Evolutionary conservation across 2,113 vertebrate species (phyloP).

Genomic region (Ctenodactylus gundi): DNA sequence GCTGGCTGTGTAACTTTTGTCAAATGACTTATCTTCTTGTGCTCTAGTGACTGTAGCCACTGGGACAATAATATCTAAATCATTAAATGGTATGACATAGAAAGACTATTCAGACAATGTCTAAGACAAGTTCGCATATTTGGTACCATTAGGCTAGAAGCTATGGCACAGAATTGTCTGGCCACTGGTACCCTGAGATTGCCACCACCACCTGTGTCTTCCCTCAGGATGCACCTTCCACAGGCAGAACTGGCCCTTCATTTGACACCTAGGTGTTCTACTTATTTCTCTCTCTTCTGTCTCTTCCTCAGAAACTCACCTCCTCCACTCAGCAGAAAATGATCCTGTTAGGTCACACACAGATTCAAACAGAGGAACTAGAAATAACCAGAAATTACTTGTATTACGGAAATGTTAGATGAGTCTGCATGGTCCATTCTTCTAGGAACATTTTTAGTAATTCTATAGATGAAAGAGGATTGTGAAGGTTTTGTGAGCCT

Average conservation of each 20-base stretch:
- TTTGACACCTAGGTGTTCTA: not conserved
- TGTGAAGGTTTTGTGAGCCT: conserved; percentile 62
- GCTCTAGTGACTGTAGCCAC: not conserved
- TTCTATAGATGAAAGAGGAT: conserved; percentile 67
- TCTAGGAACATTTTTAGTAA: conserved; percentile 56
- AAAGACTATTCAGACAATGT: not conserved
- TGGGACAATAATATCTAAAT: not conserved
- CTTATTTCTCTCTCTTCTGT: conserved; percentile 26
- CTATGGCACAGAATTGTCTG: not conserved
- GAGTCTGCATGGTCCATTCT: conserved; percentile 21
- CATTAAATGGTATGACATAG: not conserved
- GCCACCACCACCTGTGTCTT: not conserved
- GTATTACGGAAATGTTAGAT: conserved; percentile 43
- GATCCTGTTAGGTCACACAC: conserved; percentile 53
- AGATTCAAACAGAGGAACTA: conserved; percentile 51
- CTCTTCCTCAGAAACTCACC: conserved; percentile 45
- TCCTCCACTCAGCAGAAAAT: conserved; percentile 32
- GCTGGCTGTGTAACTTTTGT: not conserved
- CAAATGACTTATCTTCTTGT: not conserved
- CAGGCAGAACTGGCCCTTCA: conserved; percentile 25
- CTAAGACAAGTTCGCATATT: not conserved
- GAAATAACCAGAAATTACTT: conserved; percentile 71
- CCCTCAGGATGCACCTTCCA: not conserved
- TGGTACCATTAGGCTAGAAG: not conserved
- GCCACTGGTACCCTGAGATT: not conserved